Conservation (phyloP, 1,140 invertebrate genomes). For the Harpegnathos saltator region DNA sequence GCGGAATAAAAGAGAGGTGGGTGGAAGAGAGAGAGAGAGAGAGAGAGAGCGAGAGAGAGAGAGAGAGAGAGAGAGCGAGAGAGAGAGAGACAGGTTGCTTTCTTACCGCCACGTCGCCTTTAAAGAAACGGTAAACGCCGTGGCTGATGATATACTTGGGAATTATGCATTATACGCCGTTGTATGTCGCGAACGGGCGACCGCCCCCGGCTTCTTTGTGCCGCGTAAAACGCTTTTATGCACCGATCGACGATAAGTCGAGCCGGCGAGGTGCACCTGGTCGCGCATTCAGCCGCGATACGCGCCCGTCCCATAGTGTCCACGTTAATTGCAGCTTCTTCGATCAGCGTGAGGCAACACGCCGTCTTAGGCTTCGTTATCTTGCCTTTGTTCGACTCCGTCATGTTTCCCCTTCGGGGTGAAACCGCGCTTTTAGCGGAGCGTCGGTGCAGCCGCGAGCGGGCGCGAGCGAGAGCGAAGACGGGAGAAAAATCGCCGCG, state of each 20-base stretch:
- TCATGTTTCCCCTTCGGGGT: background rate
- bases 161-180: conserved; percentile 64
- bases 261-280: conserved; percentile 15
- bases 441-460: too few relatives aligned
- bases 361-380: too few relatives aligned
- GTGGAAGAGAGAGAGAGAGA: too few relatives aligned
- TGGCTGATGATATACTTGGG: conserved; percentile 58
- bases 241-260: conserved; percentile 52
- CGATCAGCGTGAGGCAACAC: too few relatives aligned
- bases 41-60: too few relatives aligned
- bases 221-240: conserved; percentile 35
- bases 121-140: conserved; percentile 62
- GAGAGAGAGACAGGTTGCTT: too few relatives aligned
- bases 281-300: background rate
- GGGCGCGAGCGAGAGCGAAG: too few relatives aligned
- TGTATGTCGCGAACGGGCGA: background rate
- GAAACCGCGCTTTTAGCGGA: too few relatives aligned
- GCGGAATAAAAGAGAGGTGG: conserved; percentile 62
- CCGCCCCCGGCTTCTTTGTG: conserved; percentile 14
- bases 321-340: too few relatives aligned
- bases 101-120: conserved; percentile 25
- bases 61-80: too few relatives aligned
- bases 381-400: background rate
- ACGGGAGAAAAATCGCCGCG: too few relatives aligned
- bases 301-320: too few relatives aligned